These are phyloP conservation scores for Sebastes itinus DNA, from an alignment of 2,797 vertebrate species.

Conservation along the genomic window DNA sequence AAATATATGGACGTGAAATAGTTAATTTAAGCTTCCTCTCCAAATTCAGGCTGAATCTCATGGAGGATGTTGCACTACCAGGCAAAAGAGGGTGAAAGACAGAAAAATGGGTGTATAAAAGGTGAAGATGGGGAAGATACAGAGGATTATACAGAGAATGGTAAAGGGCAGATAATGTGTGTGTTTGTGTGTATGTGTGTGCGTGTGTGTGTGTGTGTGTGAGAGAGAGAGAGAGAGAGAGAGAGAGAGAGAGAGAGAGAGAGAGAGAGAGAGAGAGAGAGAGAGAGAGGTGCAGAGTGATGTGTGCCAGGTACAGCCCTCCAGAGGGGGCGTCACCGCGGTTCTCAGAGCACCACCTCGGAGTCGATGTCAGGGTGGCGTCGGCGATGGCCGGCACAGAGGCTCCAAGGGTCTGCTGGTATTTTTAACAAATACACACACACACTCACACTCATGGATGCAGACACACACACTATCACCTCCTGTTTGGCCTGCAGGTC, in stretches of 20 bases:
- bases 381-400: slow-evolving; percentile 51
- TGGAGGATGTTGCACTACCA: no score
- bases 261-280: neutral
- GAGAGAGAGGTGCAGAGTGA: slow-evolving; percentile 78
- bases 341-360: slow-evolving; percentile 69
- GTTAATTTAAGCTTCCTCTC: neutral
- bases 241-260: neutral
- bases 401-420: slow-evolving; percentile 73
- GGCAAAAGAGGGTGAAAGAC: neutral
- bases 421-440: slow-evolving; percentile 57
- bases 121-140: neutral
- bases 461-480: slow-evolving; percentile 25
- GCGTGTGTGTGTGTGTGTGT: neutral
- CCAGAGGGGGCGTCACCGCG: slow-evolving; percentile 38
- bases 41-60: no score
- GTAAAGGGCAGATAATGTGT: neutral
- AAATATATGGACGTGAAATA: neutral
- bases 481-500: slow-evolving; percentile 57
- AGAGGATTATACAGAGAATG: neutral
- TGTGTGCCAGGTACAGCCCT: slow-evolving; percentile 74
- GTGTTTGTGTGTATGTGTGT: slow-evolving; percentile 5
- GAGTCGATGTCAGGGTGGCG: slow-evolving; percentile 64
- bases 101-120: neutral
- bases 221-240: no score
- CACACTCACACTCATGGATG: neutral